phyloP scores from a whole-genome alignment of 2,797 vertebrate species.

The Spinus pinus region DNA sequence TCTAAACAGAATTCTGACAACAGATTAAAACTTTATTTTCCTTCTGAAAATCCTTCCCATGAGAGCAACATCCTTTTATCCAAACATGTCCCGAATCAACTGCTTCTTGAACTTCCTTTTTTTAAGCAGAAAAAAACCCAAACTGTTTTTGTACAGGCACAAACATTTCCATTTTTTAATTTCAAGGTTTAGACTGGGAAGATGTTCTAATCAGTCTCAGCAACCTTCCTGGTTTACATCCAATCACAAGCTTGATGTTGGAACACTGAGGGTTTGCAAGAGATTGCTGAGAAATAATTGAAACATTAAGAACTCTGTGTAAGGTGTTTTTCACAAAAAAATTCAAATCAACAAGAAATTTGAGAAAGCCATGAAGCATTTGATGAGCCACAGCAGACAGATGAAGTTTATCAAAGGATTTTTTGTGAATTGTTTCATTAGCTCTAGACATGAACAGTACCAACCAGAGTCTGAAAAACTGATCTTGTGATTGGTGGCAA shows the following conservation, averaged over 20 bases:
- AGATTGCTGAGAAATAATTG: background rate
- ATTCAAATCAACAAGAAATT: background rate
- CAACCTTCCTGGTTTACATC: background rate
- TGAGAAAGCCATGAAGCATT: background rate
- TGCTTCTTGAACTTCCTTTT: background rate
- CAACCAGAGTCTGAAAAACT: background rate
- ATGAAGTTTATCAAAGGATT: background rate
- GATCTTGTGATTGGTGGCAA: background rate
- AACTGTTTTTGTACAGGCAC: background rate
- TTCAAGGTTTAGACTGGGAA: background rate
- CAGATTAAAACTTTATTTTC: background rate
- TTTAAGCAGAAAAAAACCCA: background rate
- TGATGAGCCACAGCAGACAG: background rate
- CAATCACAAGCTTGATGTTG: background rate
- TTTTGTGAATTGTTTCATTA: slow-evolving; percentile 1
- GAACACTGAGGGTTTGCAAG: background rate
- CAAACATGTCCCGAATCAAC: background rate
- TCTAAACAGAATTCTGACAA: background rate
- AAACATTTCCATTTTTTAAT: background rate
- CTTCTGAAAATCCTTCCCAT: background rate
- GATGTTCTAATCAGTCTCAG: background rate
- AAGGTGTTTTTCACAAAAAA: background rate
- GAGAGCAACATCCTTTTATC: background rate
- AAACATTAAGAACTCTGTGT: background rate
- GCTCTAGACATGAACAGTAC: background rate